Percentiles rank a stretch among this genome's conserved stretches.
These are phyloP conservation scores for Holotrichia oblita DNA, from an alignment of 1,140 invertebrate species.

Conservation along the genomic window DNA sequence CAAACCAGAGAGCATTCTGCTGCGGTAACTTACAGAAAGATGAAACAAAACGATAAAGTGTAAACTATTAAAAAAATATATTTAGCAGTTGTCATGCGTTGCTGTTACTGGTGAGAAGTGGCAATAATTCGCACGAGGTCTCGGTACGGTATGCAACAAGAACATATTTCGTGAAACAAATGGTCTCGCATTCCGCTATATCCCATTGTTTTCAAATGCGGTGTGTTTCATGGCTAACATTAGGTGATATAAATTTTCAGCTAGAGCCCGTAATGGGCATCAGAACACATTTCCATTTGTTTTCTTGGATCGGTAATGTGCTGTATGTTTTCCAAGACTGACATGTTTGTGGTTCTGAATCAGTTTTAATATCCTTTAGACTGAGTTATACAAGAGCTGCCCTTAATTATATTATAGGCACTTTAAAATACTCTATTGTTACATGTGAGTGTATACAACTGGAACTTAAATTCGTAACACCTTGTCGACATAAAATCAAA, in stretches of 20 bases:
- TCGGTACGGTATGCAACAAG: conserved; percentile 5
- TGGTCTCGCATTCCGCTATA: not conserved
- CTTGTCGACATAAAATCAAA: no score
- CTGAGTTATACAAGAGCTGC: not conserved
- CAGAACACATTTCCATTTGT: conserved; percentile 1
- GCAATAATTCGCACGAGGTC: not conserved
- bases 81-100: not conserved
- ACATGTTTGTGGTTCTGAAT: not conserved
- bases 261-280: not conserved
- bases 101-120: not conserved
- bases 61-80: not conserved
- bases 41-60: not conserved
- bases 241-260: conserved; percentile 7
- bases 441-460: no score
- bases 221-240: conserved; percentile 15
- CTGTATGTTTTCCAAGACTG: not conserved
- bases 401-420: not conserved
- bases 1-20: not conserved
- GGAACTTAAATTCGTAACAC: no score
- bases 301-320: conserved; percentile 5
- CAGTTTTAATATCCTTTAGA: not conserved
- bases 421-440: not conserved
- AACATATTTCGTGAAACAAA: conserved; percentile 14
- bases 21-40: not conserved
- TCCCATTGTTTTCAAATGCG: conserved; percentile 6